Evolutionary conservation across 2,797 vertebrate species (phyloP).

Genomic region (Lacerta agilis): DNA sequence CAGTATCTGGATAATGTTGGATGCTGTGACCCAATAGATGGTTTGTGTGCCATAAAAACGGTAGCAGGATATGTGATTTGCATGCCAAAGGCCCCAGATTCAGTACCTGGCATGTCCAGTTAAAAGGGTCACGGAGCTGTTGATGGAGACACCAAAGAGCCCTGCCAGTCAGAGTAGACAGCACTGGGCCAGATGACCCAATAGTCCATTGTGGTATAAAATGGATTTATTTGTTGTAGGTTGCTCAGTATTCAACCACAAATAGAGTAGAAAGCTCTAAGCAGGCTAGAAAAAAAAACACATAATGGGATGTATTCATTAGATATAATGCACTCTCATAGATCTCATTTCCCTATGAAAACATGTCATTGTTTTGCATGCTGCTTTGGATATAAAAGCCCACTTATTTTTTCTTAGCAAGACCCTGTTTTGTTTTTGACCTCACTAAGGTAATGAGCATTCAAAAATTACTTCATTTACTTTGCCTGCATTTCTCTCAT

Average conservation of each 20-base stretch:
- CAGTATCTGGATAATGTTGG: not conserved
- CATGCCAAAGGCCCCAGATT: not conserved
- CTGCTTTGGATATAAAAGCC: constrained; percentile 15
- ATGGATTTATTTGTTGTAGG: not conserved
- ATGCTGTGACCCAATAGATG: not conserved
- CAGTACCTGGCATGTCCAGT: not conserved
- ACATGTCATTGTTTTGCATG: not conserved
- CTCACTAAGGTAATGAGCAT: constrained; percentile 9
- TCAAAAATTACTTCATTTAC: constrained; percentile 35
- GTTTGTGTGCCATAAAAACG: not conserved
- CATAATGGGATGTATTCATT: not conserved
- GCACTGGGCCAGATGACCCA: not conserved
- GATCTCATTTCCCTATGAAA: constrained; percentile 31
- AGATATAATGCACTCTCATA: not conserved
- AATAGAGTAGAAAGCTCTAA: not conserved
- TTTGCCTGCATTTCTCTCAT: constrained; percentile 16
- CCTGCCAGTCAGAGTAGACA: not conserved
- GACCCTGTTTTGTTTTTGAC: constrained; percentile 27
- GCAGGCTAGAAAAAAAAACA: not conserved
- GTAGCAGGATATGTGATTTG: not conserved
- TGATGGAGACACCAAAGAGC: not conserved
- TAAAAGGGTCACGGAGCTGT: not conserved
- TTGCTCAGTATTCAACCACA: not conserved
- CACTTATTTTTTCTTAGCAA: constrained; percentile 11
- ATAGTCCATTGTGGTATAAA: not conserved